These are phyloP conservation scores for Drosophila lutescens DNA, from an alignment of 2,888 invertebrate genomes.

Conservation along the genomic window DNA sequence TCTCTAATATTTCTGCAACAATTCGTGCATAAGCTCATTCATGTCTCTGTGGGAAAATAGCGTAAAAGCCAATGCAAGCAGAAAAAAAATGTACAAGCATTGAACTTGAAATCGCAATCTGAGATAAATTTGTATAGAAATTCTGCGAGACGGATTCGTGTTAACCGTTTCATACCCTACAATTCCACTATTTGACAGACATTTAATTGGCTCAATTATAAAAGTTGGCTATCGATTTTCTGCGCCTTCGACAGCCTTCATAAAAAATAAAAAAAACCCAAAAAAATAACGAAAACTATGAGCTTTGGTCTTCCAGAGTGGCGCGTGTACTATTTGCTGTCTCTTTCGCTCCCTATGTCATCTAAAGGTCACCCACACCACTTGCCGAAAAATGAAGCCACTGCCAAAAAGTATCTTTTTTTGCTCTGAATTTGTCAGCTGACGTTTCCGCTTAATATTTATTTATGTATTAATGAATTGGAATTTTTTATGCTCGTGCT, in stretches of 20 bases:
- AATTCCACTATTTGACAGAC: background rate
- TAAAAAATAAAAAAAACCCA: constrained; percentile 21
- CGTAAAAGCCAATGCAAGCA: constrained; percentile 25
- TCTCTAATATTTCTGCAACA: constrained; percentile 27
- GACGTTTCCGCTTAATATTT: constrained; percentile 39
- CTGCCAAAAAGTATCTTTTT: constrained; percentile 41
- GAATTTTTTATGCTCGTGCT: constrained; percentile 30
- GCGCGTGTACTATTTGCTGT: constrained; percentile 49
- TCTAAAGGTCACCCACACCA: constrained; percentile 68
- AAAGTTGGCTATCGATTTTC: constrained; percentile 42
- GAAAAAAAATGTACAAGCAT: constrained; percentile 28
- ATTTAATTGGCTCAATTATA: constrained; percentile 38
- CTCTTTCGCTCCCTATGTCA: constrained; percentile 59
- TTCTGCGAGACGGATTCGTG: background rate
- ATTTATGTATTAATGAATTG: constrained; percentile 38
- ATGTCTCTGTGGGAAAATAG: constrained; percentile 24
- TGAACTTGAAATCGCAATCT: constrained; percentile 66
- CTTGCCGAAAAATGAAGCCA: constrained; percentile 19
- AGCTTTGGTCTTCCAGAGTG: constrained; percentile 67
- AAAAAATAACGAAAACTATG: constrained; percentile 12
- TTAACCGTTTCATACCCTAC: constrained; percentile 20
- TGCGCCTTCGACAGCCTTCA: constrained; percentile 16
- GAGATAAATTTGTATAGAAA: constrained; percentile 2
- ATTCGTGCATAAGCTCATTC: constrained; percentile 33
- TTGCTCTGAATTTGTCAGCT: constrained; percentile 37